phyloP scores from a whole-genome alignment of 2,797 vertebrate species.

The Heteromormyrus szaboi region DNA sequence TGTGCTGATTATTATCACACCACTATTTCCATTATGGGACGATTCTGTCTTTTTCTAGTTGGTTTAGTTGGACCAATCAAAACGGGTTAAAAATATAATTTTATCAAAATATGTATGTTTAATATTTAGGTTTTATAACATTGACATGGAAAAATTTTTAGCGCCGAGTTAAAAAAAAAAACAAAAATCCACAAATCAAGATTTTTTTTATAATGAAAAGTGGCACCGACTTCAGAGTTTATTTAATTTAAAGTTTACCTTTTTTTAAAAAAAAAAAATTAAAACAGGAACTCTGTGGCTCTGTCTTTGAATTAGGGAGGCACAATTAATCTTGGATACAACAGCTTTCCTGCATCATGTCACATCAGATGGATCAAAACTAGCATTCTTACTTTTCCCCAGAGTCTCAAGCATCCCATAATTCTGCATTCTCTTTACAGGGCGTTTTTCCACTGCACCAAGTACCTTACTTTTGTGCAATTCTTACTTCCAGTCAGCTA shows the following conservation, averaged over 20 bases:
- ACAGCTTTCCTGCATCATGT: not conserved
- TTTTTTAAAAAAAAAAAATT: not conserved
- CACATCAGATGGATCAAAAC: not conserved
- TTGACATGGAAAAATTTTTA: not conserved
- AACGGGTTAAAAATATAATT: not conserved
- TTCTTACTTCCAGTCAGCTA: not conserved
- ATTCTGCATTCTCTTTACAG: not conserved
- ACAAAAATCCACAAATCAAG: not conserved
- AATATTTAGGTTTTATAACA: not conserved
- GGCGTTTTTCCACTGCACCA: not conserved
- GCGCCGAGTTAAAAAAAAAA: not conserved
- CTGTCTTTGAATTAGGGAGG: not conserved
- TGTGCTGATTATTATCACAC: constrained; percentile 20
- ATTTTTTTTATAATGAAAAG: not conserved
- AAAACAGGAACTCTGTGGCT: not conserved
- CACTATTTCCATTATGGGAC: not conserved
- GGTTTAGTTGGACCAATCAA: not conserved
- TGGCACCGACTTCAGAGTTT: not conserved
- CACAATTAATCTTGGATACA: not conserved
- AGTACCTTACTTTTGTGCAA: not conserved
- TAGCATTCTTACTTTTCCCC: not conserved
- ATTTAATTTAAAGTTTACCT: not conserved
- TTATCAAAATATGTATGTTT: not conserved
- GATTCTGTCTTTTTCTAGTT: not conserved
- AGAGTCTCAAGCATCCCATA: not conserved